A percentile compares a stretch with the other conserved stretches of the same genome.
Evolutionary conservation across 1,140 invertebrate genomes (phyloP).

Genomic region (Sogatella furcifera): DNA sequence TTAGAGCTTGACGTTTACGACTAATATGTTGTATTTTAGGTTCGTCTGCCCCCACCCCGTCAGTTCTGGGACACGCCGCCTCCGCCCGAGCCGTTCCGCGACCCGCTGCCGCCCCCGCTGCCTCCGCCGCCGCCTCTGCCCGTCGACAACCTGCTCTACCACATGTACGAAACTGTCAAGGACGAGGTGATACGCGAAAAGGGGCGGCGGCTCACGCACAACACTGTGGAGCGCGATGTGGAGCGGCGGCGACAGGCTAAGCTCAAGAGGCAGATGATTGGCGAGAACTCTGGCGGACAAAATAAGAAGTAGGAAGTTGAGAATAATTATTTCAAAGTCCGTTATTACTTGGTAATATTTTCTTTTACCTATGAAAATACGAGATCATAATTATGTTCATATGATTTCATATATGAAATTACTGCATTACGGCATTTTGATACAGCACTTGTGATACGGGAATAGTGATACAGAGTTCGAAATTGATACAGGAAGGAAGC

Average conservation of each 20-base stretch:
- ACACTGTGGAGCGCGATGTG: neutral
- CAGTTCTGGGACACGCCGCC: slow-evolving; percentile 14
- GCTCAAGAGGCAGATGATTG: neutral
- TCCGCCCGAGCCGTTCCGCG: slow-evolving; percentile 57
- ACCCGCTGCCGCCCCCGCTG: slow-evolving; percentile 33
- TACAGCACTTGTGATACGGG: too few relatives aligned
- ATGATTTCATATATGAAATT: too few relatives aligned
- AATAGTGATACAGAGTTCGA: too few relatives aligned
- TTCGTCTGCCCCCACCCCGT: slow-evolving; percentile 59
- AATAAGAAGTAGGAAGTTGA: too few relatives aligned
- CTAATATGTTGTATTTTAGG: slow-evolving; percentile 34
- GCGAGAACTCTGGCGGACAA: too few relatives aligned
- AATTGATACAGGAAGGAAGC: too few relatives aligned
- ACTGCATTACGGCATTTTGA: too few relatives aligned
- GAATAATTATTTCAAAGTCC: too few relatives aligned
- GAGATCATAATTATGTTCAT: too few relatives aligned
- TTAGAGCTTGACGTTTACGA: too few relatives aligned
- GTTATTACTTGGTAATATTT: too few relatives aligned
- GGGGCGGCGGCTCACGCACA: neutral
- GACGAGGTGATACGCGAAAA: slow-evolving; percentile 27
- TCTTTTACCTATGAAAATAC: too few relatives aligned
- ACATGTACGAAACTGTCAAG: slow-evolving; percentile 61
- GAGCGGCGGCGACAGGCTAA: neutral
- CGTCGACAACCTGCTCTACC: slow-evolving; percentile 66
- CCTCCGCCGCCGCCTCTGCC: slow-evolving; percentile 33